Evolutionary conservation across 2,888 invertebrate genomes (phyloP), one percentile per base, ranked within the genome.

Genomic region (Nemotelus nigrinus): DNA sequence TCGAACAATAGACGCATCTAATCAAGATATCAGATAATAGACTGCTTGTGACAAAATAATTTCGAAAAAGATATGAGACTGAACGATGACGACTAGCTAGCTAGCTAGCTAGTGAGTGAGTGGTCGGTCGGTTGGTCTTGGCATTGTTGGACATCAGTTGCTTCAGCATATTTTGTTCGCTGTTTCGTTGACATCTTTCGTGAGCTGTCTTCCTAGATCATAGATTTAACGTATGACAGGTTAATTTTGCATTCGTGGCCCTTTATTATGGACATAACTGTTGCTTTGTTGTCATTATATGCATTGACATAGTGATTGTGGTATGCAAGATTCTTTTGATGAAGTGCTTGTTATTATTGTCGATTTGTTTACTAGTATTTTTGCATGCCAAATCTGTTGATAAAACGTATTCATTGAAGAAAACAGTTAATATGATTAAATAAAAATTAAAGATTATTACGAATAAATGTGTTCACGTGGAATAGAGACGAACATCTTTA

Each of bases 21-120:
- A 76, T 76, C 67, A 67, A 68, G 76, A 76, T 76, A 68, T 76
- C 68, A 68, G 60, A 76, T 76, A 60, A 68, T 68, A 25, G 45
- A 44, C 53, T 48, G 48, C 47, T 64, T 76, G n/a, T 76, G 76
- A 76, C 76, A 76, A 47, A 47, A 76, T 76, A 76, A 76, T 76
- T 68, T n/a, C 67, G 60, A 25, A n/a, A 55, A 76, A 74, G 60
- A 74, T 74, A 70, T 55, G 43, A 70, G 67, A 10, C 25, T 25
- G 3, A 48, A 65, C 68, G 53, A 68, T 4, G 55, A 63, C 74
- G 39, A 74, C 45, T 47, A 4, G 65, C 53, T 41, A 39, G 53
- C 41, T 43, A n/a, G 43, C 3, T 25, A 25, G 25, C 25, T 0
- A 25, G 25, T 25, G 25, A 25, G 25, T 25, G 25, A 25, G 25